Evolutionary conservation across 2,888 invertebrate species (phyloP).

Genomic region (Lochmaea capreae): DNA sequence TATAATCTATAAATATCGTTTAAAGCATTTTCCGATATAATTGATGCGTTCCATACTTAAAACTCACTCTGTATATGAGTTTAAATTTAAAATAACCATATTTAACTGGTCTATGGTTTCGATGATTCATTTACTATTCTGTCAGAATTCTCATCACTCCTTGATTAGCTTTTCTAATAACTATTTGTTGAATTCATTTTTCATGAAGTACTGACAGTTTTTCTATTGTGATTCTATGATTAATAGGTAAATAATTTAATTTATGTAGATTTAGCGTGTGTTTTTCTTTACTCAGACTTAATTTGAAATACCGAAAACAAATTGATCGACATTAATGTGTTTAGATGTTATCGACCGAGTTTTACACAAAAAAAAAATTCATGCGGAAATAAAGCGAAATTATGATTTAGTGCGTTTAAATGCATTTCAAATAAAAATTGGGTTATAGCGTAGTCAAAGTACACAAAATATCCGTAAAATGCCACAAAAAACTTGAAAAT

Average conservation of each 20-base stretch:
- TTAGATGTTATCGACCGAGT: not conserved
- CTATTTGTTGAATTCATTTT: conserved; percentile 48
- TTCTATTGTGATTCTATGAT: conserved; percentile 43
- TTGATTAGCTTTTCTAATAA: conserved; percentile 51
- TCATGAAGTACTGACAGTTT: conserved; percentile 44
- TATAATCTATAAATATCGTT: no score
- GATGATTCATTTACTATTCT: conserved; percentile 34
- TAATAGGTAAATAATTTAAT: conserved; percentile 44
- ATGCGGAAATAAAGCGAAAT: not conserved
- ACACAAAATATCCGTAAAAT: no score
- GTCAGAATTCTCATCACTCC: conserved; percentile 38
- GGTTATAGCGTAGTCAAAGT: no score
- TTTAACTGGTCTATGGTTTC: conserved; percentile 12
- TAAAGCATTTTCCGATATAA: no score
- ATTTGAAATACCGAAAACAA: conserved; percentile 3
- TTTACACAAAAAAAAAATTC: not conserved
- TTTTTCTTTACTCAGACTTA: conserved; percentile 22
- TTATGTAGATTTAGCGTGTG: conserved; percentile 37
- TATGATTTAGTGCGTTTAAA: no score
- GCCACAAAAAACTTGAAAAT: no score
- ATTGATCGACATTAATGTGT: not conserved
- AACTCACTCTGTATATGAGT: no score
- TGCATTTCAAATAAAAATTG: no score
- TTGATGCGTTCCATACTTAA: no score
- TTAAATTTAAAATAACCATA: not conserved